Evolutionary conservation across 2,888 invertebrate genomes (phyloP), one percentile per base, ranked within the genome.

Genomic region (Acholoe squamosa): DNA sequence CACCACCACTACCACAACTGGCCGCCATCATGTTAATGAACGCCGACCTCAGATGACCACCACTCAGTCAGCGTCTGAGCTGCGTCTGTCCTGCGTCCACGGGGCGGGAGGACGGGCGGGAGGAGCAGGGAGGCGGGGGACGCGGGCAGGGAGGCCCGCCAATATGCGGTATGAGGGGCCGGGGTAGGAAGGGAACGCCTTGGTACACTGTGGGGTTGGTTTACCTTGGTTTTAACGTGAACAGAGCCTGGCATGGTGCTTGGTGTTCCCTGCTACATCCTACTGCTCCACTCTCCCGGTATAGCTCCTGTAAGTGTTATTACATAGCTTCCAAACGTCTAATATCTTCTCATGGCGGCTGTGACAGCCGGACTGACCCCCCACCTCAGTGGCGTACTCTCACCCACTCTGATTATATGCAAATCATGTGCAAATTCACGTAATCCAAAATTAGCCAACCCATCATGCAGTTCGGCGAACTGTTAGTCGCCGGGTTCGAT

Each of bases 391-490:
- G 84, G 33, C 80, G 80, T 31, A 14, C 14, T 10, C 77, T 7
- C 12, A 31, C 61, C n/a, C 89, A 84, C 89, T 86, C 67, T 91
- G 91, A 91, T 84, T 91, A 80, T 89, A 91, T 91, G 91, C 91
- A 91, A 91, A 91, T 89, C 67, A 84, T 52, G 84, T 84, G 91
- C 84, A 91, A 89, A 91, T 91, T 91, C 89, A 94, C 93, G 94
- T 94, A 94, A 94, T 92, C 92, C 92, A 88, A 92, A 91, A 92
- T 93, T 92, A 93, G 92, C 93, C 92, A 93, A 92, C 94, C 94
- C 94, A 94, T 94, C 90, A 86, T 71, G 76, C 90, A 71, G 86
- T 71, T 22, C 5, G 86, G 31, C 22, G 86, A 61, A 54, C 86
- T 67, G 86, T 90, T 56, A 90, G n/a, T n/a, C n/a, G 86, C 34